Conservation (phyloP, 2,113 vertebrate genomes). For the Colaptes auratus region DNA sequence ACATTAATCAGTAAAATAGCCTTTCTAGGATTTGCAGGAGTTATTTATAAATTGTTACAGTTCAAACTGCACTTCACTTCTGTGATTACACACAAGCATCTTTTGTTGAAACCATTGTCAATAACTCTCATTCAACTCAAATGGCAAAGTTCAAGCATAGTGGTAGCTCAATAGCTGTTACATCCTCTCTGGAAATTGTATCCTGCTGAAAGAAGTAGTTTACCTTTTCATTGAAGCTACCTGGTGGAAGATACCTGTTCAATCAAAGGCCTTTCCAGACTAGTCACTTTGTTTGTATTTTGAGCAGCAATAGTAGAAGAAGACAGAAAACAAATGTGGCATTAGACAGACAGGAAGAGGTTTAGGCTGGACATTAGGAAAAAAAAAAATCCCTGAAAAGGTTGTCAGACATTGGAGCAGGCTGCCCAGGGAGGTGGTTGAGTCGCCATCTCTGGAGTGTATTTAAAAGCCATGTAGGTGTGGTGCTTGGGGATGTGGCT, state of each 20-base stretch:
- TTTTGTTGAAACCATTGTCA: conserved; percentile 6
- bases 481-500: too few relatives aligned
- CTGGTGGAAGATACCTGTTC: not conserved
- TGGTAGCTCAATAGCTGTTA: not conserved
- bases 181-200: not conserved
- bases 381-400: too few relatives aligned
- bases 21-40: not conserved
- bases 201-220: not conserved
- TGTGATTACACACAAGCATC: conserved; percentile 10
- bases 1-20: not conserved
- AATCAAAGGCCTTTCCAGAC: not conserved
- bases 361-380: too few relatives aligned
- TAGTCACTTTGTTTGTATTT: not conserved
- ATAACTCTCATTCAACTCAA: conserved; percentile 4
- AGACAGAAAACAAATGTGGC: too few relatives aligned
- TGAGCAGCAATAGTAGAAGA: not conserved
- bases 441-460: too few relatives aligned
- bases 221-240: conserved; percentile 14
- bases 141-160: conserved; percentile 45
- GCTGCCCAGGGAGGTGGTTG: too few relatives aligned
- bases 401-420: too few relatives aligned
- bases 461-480: too few relatives aligned
- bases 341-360: too few relatives aligned
- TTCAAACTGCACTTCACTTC: not conserved
- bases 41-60: not conserved